Base-by-base conservation (phyloP, 2,113 vertebrate species). In the Pangasianodon gigas region DNA sequence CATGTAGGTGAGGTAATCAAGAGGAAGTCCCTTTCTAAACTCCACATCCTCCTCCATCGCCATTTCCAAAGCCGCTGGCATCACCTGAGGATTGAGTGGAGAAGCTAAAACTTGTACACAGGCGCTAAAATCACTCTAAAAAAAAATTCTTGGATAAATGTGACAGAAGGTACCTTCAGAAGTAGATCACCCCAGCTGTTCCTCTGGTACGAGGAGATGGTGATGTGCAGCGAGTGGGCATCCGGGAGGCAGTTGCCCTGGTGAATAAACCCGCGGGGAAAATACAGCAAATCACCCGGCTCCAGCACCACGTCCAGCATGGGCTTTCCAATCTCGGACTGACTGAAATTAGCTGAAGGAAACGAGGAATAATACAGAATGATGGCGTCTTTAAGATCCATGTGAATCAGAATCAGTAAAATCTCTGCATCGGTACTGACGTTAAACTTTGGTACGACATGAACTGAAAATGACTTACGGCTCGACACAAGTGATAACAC, bases 131-230 rank as follows among this genome's bases (percentile, higher is more conserved):
- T 11, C 24, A 85, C 62, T 65, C 21, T 67, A 75, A 80, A 54
- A 71, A 83, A 58, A 60, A 8, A 41, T 62, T 26, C 21, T 41
- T 1, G 0, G 32, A 44, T 60, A 16, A 46, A 26, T 1, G 24
- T 26, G 6, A 16, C 37, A 62, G 37, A 4, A 44, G 10, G 56
- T 84, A 96, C 97, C 94, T 97, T 98, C 81, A 97, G 96, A 44
- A 99, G 92, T 82, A 99, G 95, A 93, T 98, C 96, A 2, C 97
- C 98, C 98, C 98, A 99, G 89, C 97, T 96, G 94, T 99, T 99
- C 93, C 95, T 97, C 96, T 99, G 98, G 93, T 94, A 98, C 1
- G 98, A 97, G 48, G 98, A 99, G 91, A 99, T 90, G 0, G 98
- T 99, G 92, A 99, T 95, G 93, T 99, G 98, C 75, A 99, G 95